Evolutionary conservation across 2,113 vertebrate genomes (phyloP), one percentile per base, ranked within the genome.

Genomic region (Serilophus lunatus): DNA sequence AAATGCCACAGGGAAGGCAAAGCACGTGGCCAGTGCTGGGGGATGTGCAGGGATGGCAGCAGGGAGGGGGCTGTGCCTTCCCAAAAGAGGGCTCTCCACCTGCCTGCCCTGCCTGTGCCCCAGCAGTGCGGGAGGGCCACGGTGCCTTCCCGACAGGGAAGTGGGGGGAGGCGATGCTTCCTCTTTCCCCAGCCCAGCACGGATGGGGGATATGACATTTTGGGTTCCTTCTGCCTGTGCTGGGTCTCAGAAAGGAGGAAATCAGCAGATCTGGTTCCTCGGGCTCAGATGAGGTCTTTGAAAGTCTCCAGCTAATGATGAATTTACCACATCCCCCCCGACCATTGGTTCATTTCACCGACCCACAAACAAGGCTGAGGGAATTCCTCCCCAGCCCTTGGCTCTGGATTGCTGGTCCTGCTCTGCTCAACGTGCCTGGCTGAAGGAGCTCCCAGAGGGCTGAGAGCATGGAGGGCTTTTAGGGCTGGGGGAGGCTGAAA

Each of bases 191-290:
- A 2, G 66, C 49, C 3, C 2, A 68, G 61, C 59, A 35, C 1
- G 0, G 49, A 51, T 7, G 26, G 56, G 63, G 33, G 53, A 50
- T 81, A 77, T 76, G 88, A 80, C 88, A 94, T 90, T 93, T 50
- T 77, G 76, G 24, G 54, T 88, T 96, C 60, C 88, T 88, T 65
- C 92, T 90, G 54, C 88, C 72, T 86, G 68, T 1, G 1, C 4
- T 25, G 66, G 54, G 28, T 71, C 42, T 90, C 23, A 5, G 68
- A 74, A 86, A 86, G 80, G 49, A 86, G 81, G 88, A 95, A 96
- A 96, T 94, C 95, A 92, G 91, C 92, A 95, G 80, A 93, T 88
- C 79, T 90, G 68, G 76, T 66, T 94, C 56, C 80, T 80, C 1
- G 18, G 69, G 51, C 47, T 78, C 80, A 23, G 49, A 38, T 0